Evolutionary conservation across 2,797 vertebrate species (phyloP), one percentile per base, ranked within the genome.

Genomic region (Phataginus tetradactyla): DNA sequence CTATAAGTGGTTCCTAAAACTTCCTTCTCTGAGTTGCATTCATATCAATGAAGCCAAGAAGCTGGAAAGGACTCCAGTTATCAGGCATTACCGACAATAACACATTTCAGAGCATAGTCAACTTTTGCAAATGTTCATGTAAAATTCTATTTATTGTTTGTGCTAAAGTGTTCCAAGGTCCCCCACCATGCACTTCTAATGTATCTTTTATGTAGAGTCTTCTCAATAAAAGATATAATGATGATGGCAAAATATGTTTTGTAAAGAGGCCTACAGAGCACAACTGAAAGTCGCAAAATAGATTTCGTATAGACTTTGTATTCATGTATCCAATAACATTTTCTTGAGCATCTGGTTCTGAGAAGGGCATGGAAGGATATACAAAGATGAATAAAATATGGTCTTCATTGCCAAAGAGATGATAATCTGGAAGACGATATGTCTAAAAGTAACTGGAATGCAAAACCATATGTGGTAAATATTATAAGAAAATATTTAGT

Each of bases 401-500:
- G n/a, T 59, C 15, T 84, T 87, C 6, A 18, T 42, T 93, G 37
- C 86, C 37, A 94, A 59, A 2, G 32, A 78, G 7, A 34, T 93
- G n/a, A 34, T 55, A 72, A 0, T 84, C 71, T 37, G 81, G 87
- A 84, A 96, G 29, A 25, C 68, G 27, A n/a, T n/a, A 27, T 49
- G 9, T 79, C 55, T 80, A 68, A 86, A 96, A 74, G 42, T 42
- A 95, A 89, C 32, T 72, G 68, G 63, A 86, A 53, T 81, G 15
- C 18, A 97, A 94, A 95, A 51, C 32, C 61, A 42, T 87, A 49
- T 45, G 29, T 94, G 37, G 25, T 90, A 75, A 84, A 81, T 39
- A 39, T 18, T 79, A 4, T 27, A 27, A 27, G 34, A 49, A 69
- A 53, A 90, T 69, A 42, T 4, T 0, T 74, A 74, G 32, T 45